These are phyloP conservation scores for Synergus umbraculus DNA, from an alignment of 2,888 invertebrate species.

Conservation along the genomic window DNA sequence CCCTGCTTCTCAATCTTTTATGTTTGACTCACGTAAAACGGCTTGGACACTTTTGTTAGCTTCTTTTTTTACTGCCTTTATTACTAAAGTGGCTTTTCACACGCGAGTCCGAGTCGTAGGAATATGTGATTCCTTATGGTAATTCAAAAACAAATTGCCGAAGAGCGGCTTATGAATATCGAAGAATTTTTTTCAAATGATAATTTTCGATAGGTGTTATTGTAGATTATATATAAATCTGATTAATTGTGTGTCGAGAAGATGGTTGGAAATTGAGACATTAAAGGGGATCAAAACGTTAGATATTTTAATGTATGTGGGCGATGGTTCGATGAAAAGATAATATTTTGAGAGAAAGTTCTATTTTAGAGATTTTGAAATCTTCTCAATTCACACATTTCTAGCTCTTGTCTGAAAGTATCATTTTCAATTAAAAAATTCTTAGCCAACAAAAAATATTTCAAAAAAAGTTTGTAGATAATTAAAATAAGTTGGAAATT, in stretches of 20 bases:
- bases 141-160: constrained; percentile 30
- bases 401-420: background rate
- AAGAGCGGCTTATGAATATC: background rate
- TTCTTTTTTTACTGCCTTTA: constrained; percentile 18
- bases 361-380: background rate
- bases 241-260: constrained; percentile 1
- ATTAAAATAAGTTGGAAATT: background rate
- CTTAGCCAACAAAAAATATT: background rate
- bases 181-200: constrained; percentile 9
- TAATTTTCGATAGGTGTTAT: background rate
- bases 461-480: background rate
- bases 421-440: background rate
- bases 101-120: background rate
- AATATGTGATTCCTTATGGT: constrained; percentile 22
- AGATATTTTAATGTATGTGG: background rate
- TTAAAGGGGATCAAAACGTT: background rate
- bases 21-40: constrained; percentile 64
- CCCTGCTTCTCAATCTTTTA: constrained; percentile 60
- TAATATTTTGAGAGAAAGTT: background rate
- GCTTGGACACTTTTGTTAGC: constrained; percentile 14
- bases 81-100: constrained; percentile 20
- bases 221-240: background rate
- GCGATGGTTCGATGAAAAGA: background rate
- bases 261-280: background rate
- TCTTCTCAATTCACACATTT: background rate